Evolutionary conservation across 2,888 invertebrate genomes (phyloP), one percentile per base, ranked within the genome.

Genomic region (Maniola hyperantus): DNA sequence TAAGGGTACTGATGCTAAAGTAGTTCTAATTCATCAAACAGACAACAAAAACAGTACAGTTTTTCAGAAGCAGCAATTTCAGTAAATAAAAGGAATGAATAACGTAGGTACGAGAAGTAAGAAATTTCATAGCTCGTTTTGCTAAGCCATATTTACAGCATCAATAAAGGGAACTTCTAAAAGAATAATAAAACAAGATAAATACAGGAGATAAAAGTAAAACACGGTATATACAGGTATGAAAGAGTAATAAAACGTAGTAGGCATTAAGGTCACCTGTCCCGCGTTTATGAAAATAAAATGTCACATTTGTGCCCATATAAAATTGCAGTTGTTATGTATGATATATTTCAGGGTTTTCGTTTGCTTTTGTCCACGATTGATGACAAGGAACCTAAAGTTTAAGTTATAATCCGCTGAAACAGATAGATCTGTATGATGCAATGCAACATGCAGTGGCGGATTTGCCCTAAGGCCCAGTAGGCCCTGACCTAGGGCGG

Each of bases 171-270:
- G 36, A 57, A 66, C 60, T 64, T 51, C 62, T 54, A 50, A 51
- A 44, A 66, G 62, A 39, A 61, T 67, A 66, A 72, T 73, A 73
- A 73, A 70, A 68, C 62, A 68, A 62, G 67, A 70, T 71, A 70
- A 71, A 67, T 55, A 60, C 34, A 60, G 42, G 42, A 69, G 69
- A 75, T 75, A 72, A 75, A 76, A 72, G 74, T 76, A 73, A 78
- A 76, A 73, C 67, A 68, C 65, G 64, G 72, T 73, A 72, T 72
- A 72, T 26, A 20, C 73, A 76, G 77, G 73, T 75, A 78, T 80
- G 77, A 76, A 75, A 76, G 66, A 66, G 76, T 70, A 72, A 73
- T 83, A 81, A 83, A 83, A 79, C 71, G 69, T 76, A 70, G 54
- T 69, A 71, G 65, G 71, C 72, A 67, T 73, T 71, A 71, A 68